These are phyloP conservation scores for Tenualosa thibaudeaui DNA, from an alignment of 2,797 vertebrate genomes.

Conservation along the genomic window DNA sequence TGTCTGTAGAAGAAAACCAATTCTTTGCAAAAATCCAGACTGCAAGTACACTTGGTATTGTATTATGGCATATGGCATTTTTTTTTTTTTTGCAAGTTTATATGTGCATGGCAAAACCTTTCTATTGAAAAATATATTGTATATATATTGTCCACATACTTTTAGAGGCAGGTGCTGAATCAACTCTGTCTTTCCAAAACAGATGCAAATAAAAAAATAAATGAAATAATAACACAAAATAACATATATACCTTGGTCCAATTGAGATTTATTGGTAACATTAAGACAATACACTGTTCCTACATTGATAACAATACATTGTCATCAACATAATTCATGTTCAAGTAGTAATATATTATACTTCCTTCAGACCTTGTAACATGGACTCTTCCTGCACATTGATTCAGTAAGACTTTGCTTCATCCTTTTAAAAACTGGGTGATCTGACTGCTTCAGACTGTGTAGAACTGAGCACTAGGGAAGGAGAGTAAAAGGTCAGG, in stretches of 20 bases:
- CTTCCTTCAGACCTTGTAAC: constrained; percentile 57
- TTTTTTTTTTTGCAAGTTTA: too few relatives aligned
- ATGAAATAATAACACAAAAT: too few relatives aligned
- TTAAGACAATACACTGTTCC: constrained; percentile 75
- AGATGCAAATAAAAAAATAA: too few relatives aligned
- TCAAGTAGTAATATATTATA: constrained; percentile 59
- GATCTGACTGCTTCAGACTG: constrained; percentile 40
- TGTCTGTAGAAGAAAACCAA: too few relatives aligned
- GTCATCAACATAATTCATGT: constrained; percentile 59
- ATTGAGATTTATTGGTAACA: constrained; percentile 79
- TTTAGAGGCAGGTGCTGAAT: too few relatives aligned
- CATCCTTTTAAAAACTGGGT: constrained; percentile 40
- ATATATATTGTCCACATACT: too few relatives aligned
- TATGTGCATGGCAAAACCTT: too few relatives aligned
- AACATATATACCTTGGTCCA: constrained; percentile 67
- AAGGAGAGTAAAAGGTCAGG: neutral
- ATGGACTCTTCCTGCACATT: constrained; percentile 54
- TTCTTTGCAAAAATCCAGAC: too few relatives aligned
- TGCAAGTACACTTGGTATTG: too few relatives aligned
- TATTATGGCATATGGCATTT: too few relatives aligned
- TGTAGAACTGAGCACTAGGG: constrained; percentile 37
- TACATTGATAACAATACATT: constrained; percentile 70
- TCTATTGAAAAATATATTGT: too few relatives aligned
- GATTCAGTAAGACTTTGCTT: constrained; percentile 42
- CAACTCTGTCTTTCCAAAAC: too few relatives aligned